Conservation (phyloP, 2,113 vertebrate species). For the Notiomystis cincta region DNA sequence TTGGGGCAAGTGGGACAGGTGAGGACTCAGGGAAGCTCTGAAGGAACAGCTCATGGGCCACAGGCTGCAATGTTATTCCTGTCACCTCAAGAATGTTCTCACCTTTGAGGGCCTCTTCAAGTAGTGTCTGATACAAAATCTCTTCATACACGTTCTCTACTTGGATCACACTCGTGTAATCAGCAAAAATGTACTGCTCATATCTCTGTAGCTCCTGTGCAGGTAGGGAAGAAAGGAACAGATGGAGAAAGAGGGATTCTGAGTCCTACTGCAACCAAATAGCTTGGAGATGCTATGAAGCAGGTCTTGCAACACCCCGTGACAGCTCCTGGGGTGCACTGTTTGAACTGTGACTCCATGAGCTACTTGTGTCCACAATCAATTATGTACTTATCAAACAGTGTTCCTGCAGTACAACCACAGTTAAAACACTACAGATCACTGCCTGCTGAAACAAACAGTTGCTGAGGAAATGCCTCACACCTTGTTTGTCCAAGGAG, state of each 20-base stretch:
- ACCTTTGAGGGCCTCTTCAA: conserved; percentile 86
- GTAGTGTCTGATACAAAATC: conserved; percentile 81
- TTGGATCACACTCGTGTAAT: conserved; percentile 83
- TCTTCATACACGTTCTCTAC: conserved; percentile 90
- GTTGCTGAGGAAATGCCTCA: background rate
- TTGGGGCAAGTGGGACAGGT: background rate
- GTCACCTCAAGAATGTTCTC: background rate
- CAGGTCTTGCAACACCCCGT: background rate
- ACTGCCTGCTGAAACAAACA: background rate
- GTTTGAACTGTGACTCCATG: background rate
- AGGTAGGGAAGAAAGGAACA: background rate
- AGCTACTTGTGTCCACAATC: background rate
- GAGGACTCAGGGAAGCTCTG: background rate
- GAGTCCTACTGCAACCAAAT: background rate
- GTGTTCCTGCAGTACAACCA: background rate
- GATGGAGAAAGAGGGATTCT: background rate
- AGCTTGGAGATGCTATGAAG: background rate
- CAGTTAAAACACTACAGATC: background rate
- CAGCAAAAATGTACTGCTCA: conserved; percentile 80
- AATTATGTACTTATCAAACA: background rate
- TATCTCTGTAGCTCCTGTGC: conserved; percentile 84
- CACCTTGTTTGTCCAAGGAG: conserved; percentile 5
- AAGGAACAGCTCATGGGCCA: background rate
- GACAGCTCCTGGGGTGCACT: background rate
- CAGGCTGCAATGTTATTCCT: background rate